These are phyloP conservation scores for Spatula versicolor DNA, from an alignment of 2,797 vertebrate genomes.

Conservation along the genomic window DNA sequence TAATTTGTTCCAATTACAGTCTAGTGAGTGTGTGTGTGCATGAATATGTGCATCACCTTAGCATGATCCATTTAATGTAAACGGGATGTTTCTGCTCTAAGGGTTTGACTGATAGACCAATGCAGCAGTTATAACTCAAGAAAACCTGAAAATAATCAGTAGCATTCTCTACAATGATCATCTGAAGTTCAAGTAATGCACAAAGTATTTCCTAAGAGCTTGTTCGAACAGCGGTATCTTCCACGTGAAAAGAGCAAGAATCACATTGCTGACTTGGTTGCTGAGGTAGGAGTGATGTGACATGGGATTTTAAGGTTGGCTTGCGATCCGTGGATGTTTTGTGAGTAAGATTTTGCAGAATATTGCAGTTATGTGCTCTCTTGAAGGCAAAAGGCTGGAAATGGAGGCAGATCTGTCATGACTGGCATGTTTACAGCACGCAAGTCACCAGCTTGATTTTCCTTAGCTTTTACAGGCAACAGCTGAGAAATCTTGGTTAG, in stretches of 20 bases:
- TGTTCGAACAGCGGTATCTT: background rate
- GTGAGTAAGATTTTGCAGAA: background rate
- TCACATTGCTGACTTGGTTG: background rate
- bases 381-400: background rate
- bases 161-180: background rate
- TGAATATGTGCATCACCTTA: background rate
- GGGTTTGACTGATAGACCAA: background rate
- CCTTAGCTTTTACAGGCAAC: background rate
- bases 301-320: background rate
- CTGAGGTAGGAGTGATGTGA: background rate
- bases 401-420: background rate
- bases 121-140: background rate
- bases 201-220: background rate
- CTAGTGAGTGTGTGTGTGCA: background rate
- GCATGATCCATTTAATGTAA: background rate
- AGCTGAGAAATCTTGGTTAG: background rate
- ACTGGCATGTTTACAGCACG: background rate
- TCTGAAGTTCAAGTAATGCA: background rate
- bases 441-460: background rate
- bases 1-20: background rate
- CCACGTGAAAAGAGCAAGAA: background rate
- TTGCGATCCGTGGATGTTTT: background rate
- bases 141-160: background rate
- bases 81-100: background rate
- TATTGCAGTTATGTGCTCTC: background rate